Percentiles rank a stretch among this genome's conserved stretches.
phyloP scores from a whole-genome alignment of 2,113 vertebrate species.

The Triplophysa tibetana region DNA sequence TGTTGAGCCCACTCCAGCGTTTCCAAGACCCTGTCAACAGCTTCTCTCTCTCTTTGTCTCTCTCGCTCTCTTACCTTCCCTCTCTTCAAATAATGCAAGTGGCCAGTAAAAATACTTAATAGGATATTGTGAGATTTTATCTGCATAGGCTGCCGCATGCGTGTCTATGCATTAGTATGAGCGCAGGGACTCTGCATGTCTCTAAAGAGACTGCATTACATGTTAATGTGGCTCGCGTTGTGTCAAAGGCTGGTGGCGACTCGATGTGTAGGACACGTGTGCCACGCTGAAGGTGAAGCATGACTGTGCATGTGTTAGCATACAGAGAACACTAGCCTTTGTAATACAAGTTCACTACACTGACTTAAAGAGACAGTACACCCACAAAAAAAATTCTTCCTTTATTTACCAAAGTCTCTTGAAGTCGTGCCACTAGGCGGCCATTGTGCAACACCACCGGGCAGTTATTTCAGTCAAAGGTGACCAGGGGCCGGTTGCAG shows the following conservation, averaged over 20 bases:
- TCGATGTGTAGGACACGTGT: slow-evolving; percentile 41
- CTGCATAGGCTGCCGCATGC: neutral
- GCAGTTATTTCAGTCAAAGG: too few relatives aligned
- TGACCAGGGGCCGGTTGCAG: too few relatives aligned
- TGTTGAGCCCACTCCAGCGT: slow-evolving; percentile 35
- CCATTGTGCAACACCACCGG: too few relatives aligned
- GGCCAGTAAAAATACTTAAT: neutral
- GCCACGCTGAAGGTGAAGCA: slow-evolving; percentile 49
- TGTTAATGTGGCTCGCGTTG: neutral
- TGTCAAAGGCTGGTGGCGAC: slow-evolving; percentile 22
- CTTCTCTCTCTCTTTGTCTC: slow-evolving; percentile 6
- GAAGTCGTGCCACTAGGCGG: too few relatives aligned
- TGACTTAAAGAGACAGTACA: neutral
- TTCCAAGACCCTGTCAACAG: slow-evolving; percentile 55
- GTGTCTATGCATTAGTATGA: slow-evolving; percentile 37
- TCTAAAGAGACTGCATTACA: slow-evolving; percentile 27
- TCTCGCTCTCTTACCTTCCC: neutral
- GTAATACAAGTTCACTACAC: neutral
- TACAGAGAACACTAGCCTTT: slow-evolving; percentile 25
- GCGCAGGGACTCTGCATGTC: slow-evolving; percentile 9
- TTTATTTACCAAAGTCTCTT: too few relatives aligned
- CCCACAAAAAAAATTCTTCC: too few relatives aligned
- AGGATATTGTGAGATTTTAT: slow-evolving; percentile 1
- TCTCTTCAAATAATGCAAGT: neutral
- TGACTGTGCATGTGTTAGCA: slow-evolving; percentile 48